Conservation (phyloP, 2,888 invertebrate species). For the Parthenolecanium corni region DNA sequence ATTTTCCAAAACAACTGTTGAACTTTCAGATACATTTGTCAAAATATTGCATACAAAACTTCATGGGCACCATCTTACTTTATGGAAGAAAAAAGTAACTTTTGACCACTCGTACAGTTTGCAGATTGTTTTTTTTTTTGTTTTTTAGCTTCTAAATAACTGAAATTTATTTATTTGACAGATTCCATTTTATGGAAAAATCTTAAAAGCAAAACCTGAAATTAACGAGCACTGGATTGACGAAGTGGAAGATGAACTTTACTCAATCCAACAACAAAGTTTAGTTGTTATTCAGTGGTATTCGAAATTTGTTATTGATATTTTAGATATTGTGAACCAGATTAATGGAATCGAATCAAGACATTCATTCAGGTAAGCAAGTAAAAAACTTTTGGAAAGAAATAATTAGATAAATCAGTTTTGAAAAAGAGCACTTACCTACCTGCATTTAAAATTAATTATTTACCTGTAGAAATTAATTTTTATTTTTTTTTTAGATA, state of each 20-base stretch:
- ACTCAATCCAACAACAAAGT: neutral
- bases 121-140: too few relatives aligned
- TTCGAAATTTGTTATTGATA: neutral
- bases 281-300: conserved; percentile 13
- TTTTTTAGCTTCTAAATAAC: neutral
- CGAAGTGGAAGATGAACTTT: conserved; percentile 17
- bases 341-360: neutral
- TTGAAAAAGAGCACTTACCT: too few relatives aligned
- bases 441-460: neutral
- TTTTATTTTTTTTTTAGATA: conserved; percentile 3
- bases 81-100: conserved; percentile 21
- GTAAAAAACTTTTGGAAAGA: neutral
- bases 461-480: neutral
- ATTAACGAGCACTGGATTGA: conserved; percentile 8
- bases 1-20: neutral
- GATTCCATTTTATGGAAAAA: neutral
- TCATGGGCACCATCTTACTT: neutral
- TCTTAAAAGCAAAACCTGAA: neutral
- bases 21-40: neutral
- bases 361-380: conserved; percentile 9
- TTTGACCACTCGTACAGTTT: too few relatives aligned
- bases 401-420: neutral
- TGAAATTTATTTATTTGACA: too few relatives aligned
- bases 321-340: conserved; percentile 1
- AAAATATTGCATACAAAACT: neutral